phyloP scores from a whole-genome alignment of 2,888 invertebrate species.

The Steromphala cineraria region DNA sequence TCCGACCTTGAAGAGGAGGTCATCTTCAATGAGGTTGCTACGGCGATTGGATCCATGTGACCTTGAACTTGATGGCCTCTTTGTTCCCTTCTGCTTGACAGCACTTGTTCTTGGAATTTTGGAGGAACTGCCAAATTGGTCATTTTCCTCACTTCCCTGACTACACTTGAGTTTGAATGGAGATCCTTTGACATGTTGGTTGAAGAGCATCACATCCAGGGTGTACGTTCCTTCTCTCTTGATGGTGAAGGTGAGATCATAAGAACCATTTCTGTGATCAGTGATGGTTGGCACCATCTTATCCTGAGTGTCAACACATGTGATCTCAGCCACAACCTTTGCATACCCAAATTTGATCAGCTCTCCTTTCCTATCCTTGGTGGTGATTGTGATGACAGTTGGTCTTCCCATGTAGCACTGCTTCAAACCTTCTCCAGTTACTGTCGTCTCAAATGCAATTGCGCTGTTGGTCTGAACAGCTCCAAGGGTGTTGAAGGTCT shows the following conservation, averaged over 20 bases:
- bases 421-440: conserved; percentile 75
- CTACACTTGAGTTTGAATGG: conserved; percentile 75
- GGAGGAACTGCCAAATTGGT: conserved; percentile 59
- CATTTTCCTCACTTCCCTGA: conserved; percentile 56
- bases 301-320: conserved; percentile 53
- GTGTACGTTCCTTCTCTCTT: conserved; percentile 74
- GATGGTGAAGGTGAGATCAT: conserved; percentile 75
- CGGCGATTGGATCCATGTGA: conserved; percentile 75
- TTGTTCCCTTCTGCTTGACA: conserved; percentile 74
- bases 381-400: conserved; percentile 73
- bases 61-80: conserved; percentile 74
- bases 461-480: conserved; percentile 74
- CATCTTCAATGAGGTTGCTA: conserved; percentile 76
- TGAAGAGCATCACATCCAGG: conserved; percentile 74
- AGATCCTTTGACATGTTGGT: conserved; percentile 75
- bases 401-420: conserved; percentile 70
- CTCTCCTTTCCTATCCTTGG: conserved; percentile 72
- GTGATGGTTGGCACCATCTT: conserved; percentile 66
- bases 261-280: conserved; percentile 73
- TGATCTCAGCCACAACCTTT: conserved; percentile 65
- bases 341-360: conserved; percentile 72
- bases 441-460: conserved; percentile 74
- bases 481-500: conserved; percentile 69
- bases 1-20: conserved; percentile 77
- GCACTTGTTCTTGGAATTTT: conserved; percentile 73